Evolutionary conservation across 2,888 invertebrate species (phyloP).

Genomic region (Sycophila texana): DNA sequence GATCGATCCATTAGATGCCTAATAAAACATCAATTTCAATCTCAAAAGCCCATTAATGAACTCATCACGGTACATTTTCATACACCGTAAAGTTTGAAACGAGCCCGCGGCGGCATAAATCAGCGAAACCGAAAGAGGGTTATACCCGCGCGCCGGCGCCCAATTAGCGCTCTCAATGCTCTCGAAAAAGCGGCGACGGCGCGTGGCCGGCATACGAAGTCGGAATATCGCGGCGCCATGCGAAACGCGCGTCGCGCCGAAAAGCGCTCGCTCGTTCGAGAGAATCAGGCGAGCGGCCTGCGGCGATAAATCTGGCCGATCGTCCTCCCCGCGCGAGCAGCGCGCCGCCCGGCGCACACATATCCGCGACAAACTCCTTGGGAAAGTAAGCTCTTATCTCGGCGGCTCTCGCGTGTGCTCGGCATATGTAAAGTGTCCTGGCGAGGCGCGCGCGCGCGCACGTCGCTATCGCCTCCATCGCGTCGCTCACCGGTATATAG

Average conservation of each 20-base stretch:
- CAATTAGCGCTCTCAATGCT: slow-evolving; percentile 25
- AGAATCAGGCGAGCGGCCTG: slow-evolving; percentile 17
- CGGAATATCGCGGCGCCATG: not conserved
- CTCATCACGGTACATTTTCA: not conserved
- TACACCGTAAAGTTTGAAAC: too few species aligned
- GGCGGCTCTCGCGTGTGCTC: slow-evolving; percentile 64
- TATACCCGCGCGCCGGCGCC: not conserved
- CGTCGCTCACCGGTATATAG: not conserved
- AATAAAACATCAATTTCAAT: not conserved
- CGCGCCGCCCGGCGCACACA: not conserved
- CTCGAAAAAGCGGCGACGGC: slow-evolving; percentile 2
- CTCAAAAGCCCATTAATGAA: not conserved
- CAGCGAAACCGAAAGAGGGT: not conserved
- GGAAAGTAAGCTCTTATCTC: slow-evolving; percentile 70
- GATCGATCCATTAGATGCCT: not conserved
- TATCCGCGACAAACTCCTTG: slow-evolving; percentile 57
- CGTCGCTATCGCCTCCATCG: slow-evolving; percentile 51
- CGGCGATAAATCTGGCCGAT: slow-evolving; percentile 46
- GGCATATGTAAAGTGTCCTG: slow-evolving; percentile 65
- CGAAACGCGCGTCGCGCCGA: not conserved
- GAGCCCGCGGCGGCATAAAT: not conserved
- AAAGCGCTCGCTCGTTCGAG: slow-evolving; percentile 13
- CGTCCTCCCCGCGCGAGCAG: not conserved
- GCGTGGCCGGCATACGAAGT: not conserved
- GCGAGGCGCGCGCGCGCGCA: not conserved